A percentile compares a stretch with the other conserved stretches of the same genome.
These are phyloP conservation scores for Cydia fagiglandana DNA, from an alignment of 1,140 invertebrate genomes.

Conservation along the genomic window DNA sequence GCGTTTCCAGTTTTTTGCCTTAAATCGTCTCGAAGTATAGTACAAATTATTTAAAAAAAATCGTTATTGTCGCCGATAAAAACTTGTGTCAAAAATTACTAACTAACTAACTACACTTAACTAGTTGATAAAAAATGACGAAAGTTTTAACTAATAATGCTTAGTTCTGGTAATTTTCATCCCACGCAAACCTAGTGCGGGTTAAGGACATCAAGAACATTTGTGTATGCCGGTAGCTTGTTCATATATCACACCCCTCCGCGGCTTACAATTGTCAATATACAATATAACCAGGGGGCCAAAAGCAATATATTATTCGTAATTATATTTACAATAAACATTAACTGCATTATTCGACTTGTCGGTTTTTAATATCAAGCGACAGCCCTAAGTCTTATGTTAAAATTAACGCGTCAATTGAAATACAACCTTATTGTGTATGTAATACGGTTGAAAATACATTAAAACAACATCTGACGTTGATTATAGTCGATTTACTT, in stretches of 20 bases:
- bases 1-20: too few species aligned
- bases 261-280: conserved; percentile 20
- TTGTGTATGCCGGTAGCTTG: not conserved
- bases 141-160: too few species aligned
- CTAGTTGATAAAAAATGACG: too few species aligned
- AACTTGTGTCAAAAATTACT: too few species aligned
- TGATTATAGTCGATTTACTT: not conserved
- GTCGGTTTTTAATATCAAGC: conserved; percentile 34
- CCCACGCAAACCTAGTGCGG: not conserved
- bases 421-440: not conserved
- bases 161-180: too few species aligned
- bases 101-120: too few species aligned
- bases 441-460: not conserved
- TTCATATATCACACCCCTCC: conserved; percentile 13
- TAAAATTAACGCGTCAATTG: not conserved
- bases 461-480: not conserved
- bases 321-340: conserved; percentile 37
- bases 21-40: too few species aligned
- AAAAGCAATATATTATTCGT: conserved; percentile 33
- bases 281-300: conserved; percentile 16
- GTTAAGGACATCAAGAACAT: not conserved
- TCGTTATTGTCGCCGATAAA: too few species aligned
- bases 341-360: conserved; percentile 33
- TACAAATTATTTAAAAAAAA: too few species aligned
- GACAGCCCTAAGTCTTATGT: not conserved